Conservation (phyloP, 2,113 vertebrate species). For the Atlantisia rogersi region DNA sequence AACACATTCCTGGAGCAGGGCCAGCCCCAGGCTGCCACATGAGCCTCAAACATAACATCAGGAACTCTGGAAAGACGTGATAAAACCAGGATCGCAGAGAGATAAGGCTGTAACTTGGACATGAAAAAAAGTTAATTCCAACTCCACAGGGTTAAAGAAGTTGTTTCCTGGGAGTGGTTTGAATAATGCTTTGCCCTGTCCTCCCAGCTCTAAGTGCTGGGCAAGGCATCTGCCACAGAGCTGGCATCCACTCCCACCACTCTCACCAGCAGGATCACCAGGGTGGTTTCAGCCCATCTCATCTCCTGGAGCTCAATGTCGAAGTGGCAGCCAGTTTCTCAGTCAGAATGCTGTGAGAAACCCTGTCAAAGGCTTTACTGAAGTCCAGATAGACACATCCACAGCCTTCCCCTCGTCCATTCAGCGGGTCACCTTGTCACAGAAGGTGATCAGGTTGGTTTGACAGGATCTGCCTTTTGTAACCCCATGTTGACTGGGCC, state of each 20-base stretch:
- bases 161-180: not conserved
- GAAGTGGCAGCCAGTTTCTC: too few relatives aligned
- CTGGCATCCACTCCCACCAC: accelerated
- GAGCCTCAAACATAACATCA: slow-evolving; percentile 20
- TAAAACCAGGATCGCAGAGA: not conserved
- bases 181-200: not conserved
- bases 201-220: not conserved
- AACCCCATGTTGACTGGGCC: too few relatives aligned
- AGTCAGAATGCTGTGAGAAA: too few relatives aligned
- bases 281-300: accelerated
- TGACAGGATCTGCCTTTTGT: too few relatives aligned
- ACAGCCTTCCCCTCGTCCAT: too few relatives aligned
- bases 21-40: not conserved
- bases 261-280: accelerated
- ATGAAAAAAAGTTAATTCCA: not conserved
- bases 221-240: not conserved
- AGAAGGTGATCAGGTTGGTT: too few relatives aligned
- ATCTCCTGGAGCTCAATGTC: not conserved
- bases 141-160: not conserved
- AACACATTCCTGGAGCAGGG: slow-evolving; percentile 13
- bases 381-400: too few relatives aligned
- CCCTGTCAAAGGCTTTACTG: too few relatives aligned
- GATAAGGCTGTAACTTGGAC: not conserved
- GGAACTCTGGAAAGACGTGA: slow-evolving; percentile 32
- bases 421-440: too few relatives aligned